Base-by-base conservation (phyloP, 2,888 invertebrate genomes). In the Hypolimnas misippus region DNA sequence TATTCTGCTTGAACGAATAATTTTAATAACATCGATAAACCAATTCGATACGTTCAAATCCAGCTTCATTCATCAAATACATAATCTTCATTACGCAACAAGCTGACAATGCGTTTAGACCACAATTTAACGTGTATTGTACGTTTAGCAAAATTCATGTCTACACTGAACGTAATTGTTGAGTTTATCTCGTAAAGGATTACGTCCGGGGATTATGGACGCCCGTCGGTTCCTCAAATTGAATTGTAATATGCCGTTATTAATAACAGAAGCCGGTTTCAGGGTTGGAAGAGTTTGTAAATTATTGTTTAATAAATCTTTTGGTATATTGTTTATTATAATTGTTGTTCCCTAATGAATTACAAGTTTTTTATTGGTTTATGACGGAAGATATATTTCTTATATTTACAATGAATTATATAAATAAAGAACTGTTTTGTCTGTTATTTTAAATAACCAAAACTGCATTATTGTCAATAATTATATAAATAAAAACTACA, bases 211-310 rank as follows among this genome's bases (percentile, higher is more conserved):
- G 78, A 76, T 77, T 77, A 78, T 70, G 67, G 65, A 72, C 81
- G 76, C 75, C 75, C 76, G 81, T 70, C 77, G 81, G 75, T 78
- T 79, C 85, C 77, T 83, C 84, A 89, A 89, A 91, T 91, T 89
- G 90, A 89, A 89, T 90, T 90, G 90, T 90, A 89, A 90, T 90
- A 87, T 83, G 81, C 84, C 84, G 85, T 84, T 89, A 88, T 90
- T 90, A 90, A 89, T 88, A 89, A 87, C 86, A 87, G 86, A 69
- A 85, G 82, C n/a, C 62, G 29, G 49, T 21, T 57, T 44, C 50
- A 64, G 67, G 68, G 59, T 62, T 59, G 65, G 29, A 49, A n/a
- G 29, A 29, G 29, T 49, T 49, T 29, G 49, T 19, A 49, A 49
- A 49, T 49, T 49, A 29, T 49, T 29, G 25, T 29, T n/a, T 25